These are phyloP conservation scores for Acronicta aceris DNA, from an alignment of 2,888 invertebrate genomes.

Conservation along the genomic window DNA sequence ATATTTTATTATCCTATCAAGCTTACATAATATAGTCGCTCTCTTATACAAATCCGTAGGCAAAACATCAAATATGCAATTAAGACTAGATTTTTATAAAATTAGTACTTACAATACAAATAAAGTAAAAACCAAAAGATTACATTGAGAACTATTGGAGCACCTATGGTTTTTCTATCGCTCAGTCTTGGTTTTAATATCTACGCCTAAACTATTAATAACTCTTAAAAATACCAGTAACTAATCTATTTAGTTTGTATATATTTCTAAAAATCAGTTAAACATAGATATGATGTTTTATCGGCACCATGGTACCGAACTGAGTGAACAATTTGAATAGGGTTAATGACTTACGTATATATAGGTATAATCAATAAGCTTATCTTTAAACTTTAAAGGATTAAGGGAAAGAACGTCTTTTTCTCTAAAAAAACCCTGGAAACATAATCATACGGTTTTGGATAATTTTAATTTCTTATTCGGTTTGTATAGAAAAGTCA, in stretches of 20 bases:
- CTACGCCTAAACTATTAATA: slow-evolving; percentile 32
- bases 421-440: too few species aligned
- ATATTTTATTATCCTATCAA: slow-evolving; percentile 36
- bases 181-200: slow-evolving; percentile 58
- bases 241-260: too few species aligned
- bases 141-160: slow-evolving; percentile 44
- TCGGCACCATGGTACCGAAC: neutral
- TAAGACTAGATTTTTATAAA: slow-evolving; percentile 58
- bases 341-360: too few species aligned
- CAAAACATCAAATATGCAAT: slow-evolving; percentile 41
- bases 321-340: too few species aligned
- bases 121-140: slow-evolving; percentile 40
- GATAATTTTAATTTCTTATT: too few species aligned
- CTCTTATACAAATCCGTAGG: slow-evolving; percentile 32
- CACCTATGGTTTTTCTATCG: slow-evolving; percentile 52
- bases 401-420: too few species aligned
- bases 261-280: neutral
- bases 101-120: slow-evolving; percentile 35
- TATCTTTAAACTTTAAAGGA: too few species aligned
- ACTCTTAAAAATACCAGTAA: slow-evolving; percentile 19
- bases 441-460: too few species aligned
- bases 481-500: too few species aligned
- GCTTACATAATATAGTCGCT: slow-evolving; percentile 35
- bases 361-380: too few species aligned
- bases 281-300: neutral